Percentiles rank a stretch among this genome's conserved stretches.
Conservation (phyloP, 2,113 vertebrate genomes). For the Clarias magur region DNA sequence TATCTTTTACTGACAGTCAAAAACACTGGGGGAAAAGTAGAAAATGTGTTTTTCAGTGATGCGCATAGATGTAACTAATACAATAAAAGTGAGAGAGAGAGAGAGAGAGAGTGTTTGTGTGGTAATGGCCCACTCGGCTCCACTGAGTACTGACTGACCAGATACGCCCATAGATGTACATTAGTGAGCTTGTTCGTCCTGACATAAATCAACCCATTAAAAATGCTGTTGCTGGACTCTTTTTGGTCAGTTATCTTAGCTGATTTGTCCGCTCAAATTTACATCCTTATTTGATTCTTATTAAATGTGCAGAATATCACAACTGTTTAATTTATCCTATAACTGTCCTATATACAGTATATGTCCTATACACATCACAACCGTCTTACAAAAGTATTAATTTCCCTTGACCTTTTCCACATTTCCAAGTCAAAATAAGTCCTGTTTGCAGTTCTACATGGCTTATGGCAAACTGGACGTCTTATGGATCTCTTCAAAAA, state of each 20-base stretch:
- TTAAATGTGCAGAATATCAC: neutral
- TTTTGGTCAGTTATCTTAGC: neutral
- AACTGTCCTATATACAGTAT: too few species aligned
- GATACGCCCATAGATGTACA: neutral
- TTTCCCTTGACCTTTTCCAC: too few species aligned
- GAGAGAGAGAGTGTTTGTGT: neutral
- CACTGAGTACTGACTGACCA: neutral
- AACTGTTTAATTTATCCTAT: too few species aligned
- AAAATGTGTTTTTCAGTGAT: neutral
- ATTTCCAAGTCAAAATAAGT: too few species aligned
- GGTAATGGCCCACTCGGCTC: constrained; percentile 1
- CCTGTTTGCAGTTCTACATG: too few species aligned
- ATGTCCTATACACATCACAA: too few species aligned
- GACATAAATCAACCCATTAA: neutral
- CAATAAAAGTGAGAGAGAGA: neutral
- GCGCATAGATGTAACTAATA: neutral
- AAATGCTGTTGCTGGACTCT: neutral
- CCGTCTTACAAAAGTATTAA: too few species aligned
- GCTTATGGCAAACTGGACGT: too few species aligned
- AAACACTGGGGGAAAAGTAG: neutral
- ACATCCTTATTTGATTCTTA: neutral
- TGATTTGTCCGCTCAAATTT: neutral
- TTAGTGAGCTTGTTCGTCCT: neutral
- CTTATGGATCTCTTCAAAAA: too few species aligned
- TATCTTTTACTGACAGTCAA: neutral